Conservation (phyloP, 2,888 invertebrate species). For the Nomada flava region DNA sequence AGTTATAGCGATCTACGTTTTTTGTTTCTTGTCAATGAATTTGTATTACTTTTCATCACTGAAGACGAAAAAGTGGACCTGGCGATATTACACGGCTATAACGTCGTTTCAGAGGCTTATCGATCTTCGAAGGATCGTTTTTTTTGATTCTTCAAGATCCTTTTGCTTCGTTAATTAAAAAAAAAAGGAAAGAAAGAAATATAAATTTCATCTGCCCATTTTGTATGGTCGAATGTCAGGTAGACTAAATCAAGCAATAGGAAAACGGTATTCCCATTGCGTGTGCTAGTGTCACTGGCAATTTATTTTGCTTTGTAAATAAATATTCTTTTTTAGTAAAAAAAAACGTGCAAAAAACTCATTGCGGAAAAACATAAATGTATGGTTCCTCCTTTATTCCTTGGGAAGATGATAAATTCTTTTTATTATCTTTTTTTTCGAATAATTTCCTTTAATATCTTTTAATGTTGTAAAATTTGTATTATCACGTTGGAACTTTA, state of each 20-base stretch:
- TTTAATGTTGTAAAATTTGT: conserved; percentile 49
- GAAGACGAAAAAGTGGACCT: conserved; percentile 37
- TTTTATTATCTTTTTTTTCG: conserved; percentile 30
- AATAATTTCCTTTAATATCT: conserved; percentile 28
- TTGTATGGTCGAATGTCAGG: conserved; percentile 53
- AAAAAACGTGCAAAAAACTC: conserved; percentile 28
- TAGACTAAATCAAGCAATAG: conserved; percentile 62
- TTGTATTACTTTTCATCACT: conserved; percentile 32
- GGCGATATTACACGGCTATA: conserved; percentile 44
- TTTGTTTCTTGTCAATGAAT: conserved; percentile 46
- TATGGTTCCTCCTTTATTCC: conserved; percentile 33
- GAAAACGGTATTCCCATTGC: conserved; percentile 71
- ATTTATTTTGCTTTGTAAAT: conserved; percentile 67
- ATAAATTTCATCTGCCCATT: conserved; percentile 52
- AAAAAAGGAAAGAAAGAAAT: not conserved
- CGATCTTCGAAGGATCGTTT: conserved; percentile 47
- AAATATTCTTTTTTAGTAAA: conserved; percentile 66
- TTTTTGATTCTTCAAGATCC: conserved; percentile 50
- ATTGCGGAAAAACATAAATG: conserved; percentile 37
- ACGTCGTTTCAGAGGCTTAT: conserved; percentile 33
- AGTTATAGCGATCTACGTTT: conserved; percentile 50
- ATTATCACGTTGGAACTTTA: not conserved
- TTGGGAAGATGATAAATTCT: conserved; percentile 31
- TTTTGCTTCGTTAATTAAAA: conserved; percentile 43
- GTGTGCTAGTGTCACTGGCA: conserved; percentile 51